These are phyloP conservation scores for Nomada ferruginata DNA, from an alignment of 2,888 invertebrate genomes.

Conservation along the genomic window DNA sequence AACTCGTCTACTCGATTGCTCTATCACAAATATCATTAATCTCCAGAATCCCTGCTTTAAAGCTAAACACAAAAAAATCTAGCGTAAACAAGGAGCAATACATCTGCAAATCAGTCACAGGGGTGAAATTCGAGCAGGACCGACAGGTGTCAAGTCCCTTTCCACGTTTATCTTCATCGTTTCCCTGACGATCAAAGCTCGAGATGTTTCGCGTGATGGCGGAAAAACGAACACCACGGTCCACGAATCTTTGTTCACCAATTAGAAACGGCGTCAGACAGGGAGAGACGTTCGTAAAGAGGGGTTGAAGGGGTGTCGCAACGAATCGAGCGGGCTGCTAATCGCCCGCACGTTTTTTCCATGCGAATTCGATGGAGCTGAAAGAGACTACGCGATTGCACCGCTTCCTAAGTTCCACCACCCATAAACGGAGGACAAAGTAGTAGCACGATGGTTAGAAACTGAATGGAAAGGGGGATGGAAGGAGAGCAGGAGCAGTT, in stretches of 20 bases:
- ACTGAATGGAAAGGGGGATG: neutral
- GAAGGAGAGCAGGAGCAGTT: constrained; percentile 26
- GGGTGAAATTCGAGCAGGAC: neutral
- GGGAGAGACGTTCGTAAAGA: neutral
- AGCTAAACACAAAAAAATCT: no score
- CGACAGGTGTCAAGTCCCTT: constrained; percentile 8
- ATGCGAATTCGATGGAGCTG: constrained; percentile 12
- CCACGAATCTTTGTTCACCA: constrained; percentile 21
- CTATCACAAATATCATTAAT: no score
- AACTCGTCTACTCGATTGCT: no score
- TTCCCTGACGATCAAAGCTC: constrained; percentile 55
- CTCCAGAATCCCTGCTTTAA: no score
- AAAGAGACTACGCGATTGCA: constrained; percentile 40
- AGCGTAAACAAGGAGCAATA: no score
- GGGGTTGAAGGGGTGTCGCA: constrained; percentile 41
- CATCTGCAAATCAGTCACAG: neutral
- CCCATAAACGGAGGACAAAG: constrained; percentile 25
- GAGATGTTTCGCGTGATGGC: constrained; percentile 44
- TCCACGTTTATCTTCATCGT: constrained; percentile 29
- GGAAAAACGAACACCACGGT: constrained; percentile 32
- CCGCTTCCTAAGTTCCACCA: constrained; percentile 28
- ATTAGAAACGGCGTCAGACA: constrained; percentile 2
- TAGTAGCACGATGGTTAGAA: constrained; percentile 12
- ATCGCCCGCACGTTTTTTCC: constrained; percentile 54
- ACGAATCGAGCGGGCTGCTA: constrained; percentile 52